Percentiles rank a stretch among this genome's conserved stretches.
phyloP scores from a whole-genome alignment of 2,888 invertebrate species.

The Drosophila testacea region DNA sequence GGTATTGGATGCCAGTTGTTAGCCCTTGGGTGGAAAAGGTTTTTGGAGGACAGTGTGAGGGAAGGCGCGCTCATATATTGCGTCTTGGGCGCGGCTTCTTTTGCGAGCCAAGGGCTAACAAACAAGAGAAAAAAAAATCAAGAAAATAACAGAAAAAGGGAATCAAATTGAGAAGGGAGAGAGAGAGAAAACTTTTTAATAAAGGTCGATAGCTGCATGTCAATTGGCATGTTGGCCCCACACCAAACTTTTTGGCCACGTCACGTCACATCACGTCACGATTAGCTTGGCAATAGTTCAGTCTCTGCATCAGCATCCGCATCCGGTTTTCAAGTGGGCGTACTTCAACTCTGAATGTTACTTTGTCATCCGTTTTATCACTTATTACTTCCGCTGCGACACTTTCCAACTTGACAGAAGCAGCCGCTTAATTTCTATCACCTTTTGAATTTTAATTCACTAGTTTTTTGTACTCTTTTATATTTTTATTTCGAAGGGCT shows the following conservation, averaged over 20 bases:
- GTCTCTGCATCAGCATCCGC: conserved; percentile 49
- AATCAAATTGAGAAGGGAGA: conserved; percentile 23
- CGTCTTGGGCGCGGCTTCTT: conserved; percentile 74
- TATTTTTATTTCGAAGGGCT: not conserved
- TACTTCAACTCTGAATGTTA: conserved; percentile 44
- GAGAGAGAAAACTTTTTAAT: conserved; percentile 76
- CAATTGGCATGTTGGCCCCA: conserved; percentile 65
- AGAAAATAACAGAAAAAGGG: conserved; percentile 9
- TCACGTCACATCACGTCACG: conserved; percentile 57
- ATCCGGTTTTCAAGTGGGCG: conserved; percentile 69
- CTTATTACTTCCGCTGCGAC: conserved; percentile 79
- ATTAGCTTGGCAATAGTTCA: conserved; percentile 76
- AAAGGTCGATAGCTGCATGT: conserved; percentile 82
- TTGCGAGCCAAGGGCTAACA: conserved; percentile 58
- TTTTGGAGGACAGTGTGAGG: not conserved
- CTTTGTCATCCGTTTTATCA: conserved; percentile 80
- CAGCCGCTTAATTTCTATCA: conserved; percentile 63
- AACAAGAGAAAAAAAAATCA: conserved; percentile 28
- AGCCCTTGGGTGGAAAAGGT: conserved; percentile 43
- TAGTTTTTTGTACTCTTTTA: conserved; percentile 2
- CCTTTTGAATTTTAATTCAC: conserved; percentile 74
- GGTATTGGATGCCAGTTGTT: conserved; percentile 65
- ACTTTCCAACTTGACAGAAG: conserved; percentile 35
- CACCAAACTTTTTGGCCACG: conserved; percentile 41
- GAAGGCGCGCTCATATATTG: conserved; percentile 58